Base-by-base conservation (phyloP, 2,888 invertebrate species). In the Mesorhabditis sp. region DNA sequence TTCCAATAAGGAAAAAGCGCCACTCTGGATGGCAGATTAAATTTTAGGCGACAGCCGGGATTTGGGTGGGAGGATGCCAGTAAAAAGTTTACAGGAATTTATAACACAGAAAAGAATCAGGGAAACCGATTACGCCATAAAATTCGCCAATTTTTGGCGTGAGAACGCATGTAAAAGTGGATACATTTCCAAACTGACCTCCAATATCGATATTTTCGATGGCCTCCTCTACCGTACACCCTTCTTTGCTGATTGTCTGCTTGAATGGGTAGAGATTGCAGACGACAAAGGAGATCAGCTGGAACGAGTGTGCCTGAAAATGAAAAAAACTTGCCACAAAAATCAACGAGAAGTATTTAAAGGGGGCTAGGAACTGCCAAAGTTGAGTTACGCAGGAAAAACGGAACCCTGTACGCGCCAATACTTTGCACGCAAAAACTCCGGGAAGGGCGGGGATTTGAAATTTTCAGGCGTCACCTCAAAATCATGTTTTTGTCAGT, bases 251-350 rank as follows among this genome's bases (percentile, higher is more conserved):
- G 0, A 95, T 90, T 6, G 80, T 79, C 66, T 75, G 70, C 45
- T 77, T 73, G 77, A 83, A 83, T 0, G 96, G 97, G 87, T 97
- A 97, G 69, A 97, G 89, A 88, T 98, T 97, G 88, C 96, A 96
- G 0, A 94, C 94, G 0, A 97, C 97, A 41, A 97, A 72, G 13
- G 76, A 74, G 45, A 82, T 74, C 67, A 73, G 71, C 10, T 73
- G 70, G 68, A 80, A 80, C 67, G 73, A 68, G 67, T 74, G 74
- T 41, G 63, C 67, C 80, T 80, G 74, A 50, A 76, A 72, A 45
- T n/a, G 63, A 15, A 13, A 41, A 28, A 63, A 63, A 15, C 7
- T 7, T 7, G 13, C 13, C 7, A 28, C n/a, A 28, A 43, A 62
- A 65, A 5, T 45, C 62, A 44, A 42, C 41, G 50, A 66, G 66